Base-by-base conservation (phyloP, 2,888 invertebrate species). In the Scrobipalpa costella region DNA sequence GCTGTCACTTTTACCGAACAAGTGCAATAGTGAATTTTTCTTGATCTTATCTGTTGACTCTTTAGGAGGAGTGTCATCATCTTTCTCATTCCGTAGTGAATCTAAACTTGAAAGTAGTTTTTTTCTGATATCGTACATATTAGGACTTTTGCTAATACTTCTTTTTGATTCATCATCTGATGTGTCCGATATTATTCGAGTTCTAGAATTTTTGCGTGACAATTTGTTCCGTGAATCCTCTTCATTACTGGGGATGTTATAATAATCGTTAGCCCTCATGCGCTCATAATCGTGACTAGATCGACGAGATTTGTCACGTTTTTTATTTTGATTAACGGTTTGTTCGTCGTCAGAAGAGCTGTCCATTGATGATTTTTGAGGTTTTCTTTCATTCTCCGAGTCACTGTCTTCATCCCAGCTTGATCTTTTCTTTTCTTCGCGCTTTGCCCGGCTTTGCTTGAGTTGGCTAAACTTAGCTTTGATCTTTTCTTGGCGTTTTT, bases 401-500 rank as follows among this genome's bases (percentile, higher is more conserved):
- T 95, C 97, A 52, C 96, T 95, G 76, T 97, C 96, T 73, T 97
- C 97, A 77, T 97, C 97, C 94, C 97, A 96, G 65, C 97, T 97
- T 6, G 97, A 97, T 65, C 97, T 93, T 81, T 97, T 97, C 93
- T 97, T 97, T 83, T 96, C 97, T 78, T 96, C 96, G 9, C 96
- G 93, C 78, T 97, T 96, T 1, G 97, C 97, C 69, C 97, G 93
- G 76, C 96, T 95, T 81, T 97, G 96, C 80, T 98, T 97, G 66
- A 98, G 81, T 77, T 96, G 96, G 71, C 95, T 95, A 79, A 98
- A 98, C 85, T 97, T 97, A 8, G 97, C 97, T 84, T 97, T 96
- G 62, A 96, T 94, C 79, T 97, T 97, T 81, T 96, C 95, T 81
- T 95, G 95, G 0, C 95, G 93, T 80, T 97, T 97, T 84, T 97